Conservation (phyloP, 2,797 vertebrate species). For the Brachyalestes nurse region DNA sequence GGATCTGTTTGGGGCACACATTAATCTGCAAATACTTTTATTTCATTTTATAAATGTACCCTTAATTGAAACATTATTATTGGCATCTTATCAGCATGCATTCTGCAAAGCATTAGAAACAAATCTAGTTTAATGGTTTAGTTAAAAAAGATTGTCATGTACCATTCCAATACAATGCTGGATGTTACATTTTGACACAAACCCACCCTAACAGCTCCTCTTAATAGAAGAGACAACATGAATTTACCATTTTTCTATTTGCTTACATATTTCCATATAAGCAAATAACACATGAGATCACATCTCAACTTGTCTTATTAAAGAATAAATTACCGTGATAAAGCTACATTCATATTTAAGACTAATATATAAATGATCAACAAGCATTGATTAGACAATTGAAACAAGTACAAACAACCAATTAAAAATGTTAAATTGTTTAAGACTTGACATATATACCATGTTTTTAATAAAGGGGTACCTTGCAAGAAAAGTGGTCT, state of each 20-base stretch:
- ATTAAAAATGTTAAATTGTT: constrained; percentile 34
- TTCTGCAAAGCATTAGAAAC: too few species aligned
- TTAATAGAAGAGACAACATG: neutral
- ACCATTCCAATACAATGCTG: neutral
- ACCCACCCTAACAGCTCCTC: neutral
- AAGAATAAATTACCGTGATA: constrained; percentile 59
- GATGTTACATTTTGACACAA: neutral
- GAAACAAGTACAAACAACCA: constrained; percentile 42
- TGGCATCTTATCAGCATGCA: too few species aligned
- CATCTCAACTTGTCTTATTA: constrained; percentile 40
- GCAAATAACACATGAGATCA: constrained; percentile 18
- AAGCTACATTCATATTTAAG: constrained; percentile 49
- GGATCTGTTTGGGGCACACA: too few species aligned
- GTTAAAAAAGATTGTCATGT: neutral
- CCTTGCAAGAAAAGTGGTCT: constrained; percentile 23
- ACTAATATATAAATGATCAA: constrained; percentile 44
- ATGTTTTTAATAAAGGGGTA: constrained; percentile 16
- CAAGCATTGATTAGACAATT: constrained; percentile 43
- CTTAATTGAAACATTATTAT: too few species aligned
- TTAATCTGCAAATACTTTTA: too few species aligned
- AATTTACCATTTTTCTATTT: neutral
- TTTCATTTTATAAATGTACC: too few species aligned
- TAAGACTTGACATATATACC: constrained; percentile 32
- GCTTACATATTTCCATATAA: constrained; percentile 8
- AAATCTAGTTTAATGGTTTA: too few species aligned